Evolutionary conservation across 2,888 invertebrate species (phyloP).

Genomic region (Laothoe populi): DNA sequence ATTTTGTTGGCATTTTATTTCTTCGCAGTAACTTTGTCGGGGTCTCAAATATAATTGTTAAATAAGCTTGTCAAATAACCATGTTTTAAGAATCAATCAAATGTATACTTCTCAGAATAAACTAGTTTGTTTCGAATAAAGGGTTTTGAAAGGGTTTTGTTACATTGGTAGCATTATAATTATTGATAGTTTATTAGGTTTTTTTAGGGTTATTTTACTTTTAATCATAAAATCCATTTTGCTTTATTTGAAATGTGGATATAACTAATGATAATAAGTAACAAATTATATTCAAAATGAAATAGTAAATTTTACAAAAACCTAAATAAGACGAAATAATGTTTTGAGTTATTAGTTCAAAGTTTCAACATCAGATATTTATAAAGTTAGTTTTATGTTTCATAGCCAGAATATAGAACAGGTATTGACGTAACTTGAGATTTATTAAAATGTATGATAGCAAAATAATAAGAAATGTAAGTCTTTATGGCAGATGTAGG

Average conservation of each 20-base stretch:
- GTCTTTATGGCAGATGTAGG: no score
- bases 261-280: no score
- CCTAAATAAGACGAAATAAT: neutral
- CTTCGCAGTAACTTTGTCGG: conserved; percentile 5
- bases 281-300: no score
- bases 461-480: no score
- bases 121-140: neutral
- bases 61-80: neutral
- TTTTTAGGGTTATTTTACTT: neutral
- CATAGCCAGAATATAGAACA: neutral
- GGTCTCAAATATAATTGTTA: no score
- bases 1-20: conserved; percentile 34
- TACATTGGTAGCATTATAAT: neutral
- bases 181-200: neutral
- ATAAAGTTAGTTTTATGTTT: neutral
- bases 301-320: neutral
- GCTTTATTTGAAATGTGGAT: neutral
- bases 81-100: neutral
- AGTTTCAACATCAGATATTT: neutral
- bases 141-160: neutral
- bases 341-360: no score
- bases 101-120: neutral
- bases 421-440: neutral
- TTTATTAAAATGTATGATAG: neutral
- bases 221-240: neutral